phyloP scores from a whole-genome alignment of 35 echinoderm and acorn worm species.

The Hemicentrotus pulcherrimus region DNA sequence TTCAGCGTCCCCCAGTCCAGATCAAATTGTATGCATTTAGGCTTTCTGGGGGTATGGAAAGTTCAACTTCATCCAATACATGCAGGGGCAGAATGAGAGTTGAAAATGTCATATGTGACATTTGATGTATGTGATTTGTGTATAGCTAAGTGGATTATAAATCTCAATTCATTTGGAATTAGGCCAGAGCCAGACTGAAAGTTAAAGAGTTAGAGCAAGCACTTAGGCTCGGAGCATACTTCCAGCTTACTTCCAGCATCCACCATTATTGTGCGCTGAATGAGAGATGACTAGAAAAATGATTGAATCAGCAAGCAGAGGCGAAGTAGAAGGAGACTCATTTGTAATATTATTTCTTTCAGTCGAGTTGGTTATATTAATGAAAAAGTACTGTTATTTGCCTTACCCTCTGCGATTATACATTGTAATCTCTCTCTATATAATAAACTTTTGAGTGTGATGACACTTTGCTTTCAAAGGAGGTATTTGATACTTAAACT shows the following conservation, averaged over 20 bases:
- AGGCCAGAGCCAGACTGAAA: not conserved
- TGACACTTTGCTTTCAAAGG: too few species aligned
- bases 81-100: not conserved
- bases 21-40: not conserved
- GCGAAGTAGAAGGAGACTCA: not conserved
- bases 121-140: slow-evolving; percentile 27
- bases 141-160: slow-evolving; percentile 23
- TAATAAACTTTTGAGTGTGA: too few species aligned
- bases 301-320: not conserved
- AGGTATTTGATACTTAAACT: too few species aligned
- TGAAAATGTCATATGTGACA: slow-evolving; percentile 6
- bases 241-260: not conserved
- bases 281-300: not conserved
- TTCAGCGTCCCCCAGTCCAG: not conserved
- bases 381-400: too few species aligned
- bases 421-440: too few species aligned
- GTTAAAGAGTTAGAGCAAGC: not conserved
- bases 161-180: slow-evolving; percentile 23
- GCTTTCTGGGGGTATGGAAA: not conserved
- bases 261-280: not conserved
- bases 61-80: not conserved
- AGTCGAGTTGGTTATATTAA: too few species aligned
- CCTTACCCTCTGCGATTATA: too few species aligned
- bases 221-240: not conserved
- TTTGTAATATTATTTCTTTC: too few species aligned